Evolutionary conservation across 2,888 invertebrate species (phyloP).

Genomic region (Eremobia ochroleuca): DNA sequence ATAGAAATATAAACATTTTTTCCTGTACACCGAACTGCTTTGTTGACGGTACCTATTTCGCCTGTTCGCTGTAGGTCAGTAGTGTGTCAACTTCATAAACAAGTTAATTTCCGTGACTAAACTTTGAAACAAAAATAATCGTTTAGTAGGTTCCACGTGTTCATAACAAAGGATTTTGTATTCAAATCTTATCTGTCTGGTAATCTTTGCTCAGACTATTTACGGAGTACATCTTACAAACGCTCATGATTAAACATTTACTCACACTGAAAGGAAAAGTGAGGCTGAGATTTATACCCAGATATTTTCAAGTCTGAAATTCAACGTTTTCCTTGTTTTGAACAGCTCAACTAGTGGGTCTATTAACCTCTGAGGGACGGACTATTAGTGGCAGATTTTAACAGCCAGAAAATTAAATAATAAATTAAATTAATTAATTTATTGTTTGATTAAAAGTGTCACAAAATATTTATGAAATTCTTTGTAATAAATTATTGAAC

Average conservation of each 20-base stretch:
- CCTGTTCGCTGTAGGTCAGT: background rate
- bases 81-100: background rate
- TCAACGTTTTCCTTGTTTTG: background rate
- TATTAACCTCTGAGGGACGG: background rate
- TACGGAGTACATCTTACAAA: conserved; percentile 25
- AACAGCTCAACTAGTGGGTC: background rate
- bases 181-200: conserved; percentile 31
- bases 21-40: background rate
- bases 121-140: background rate
- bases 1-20: background rate
- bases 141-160: conserved; percentile 20
- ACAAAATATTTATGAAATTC: background rate
- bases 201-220: conserved; percentile 38
- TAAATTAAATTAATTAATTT: too few relatives aligned
- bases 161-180: conserved; percentile 34
- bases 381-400: background rate
- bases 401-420: background rate
- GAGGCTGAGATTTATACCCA: background rate
- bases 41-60: background rate
- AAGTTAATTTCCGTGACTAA: background rate
- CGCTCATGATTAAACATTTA: conserved; percentile 4
- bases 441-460: background rate
- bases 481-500: background rate
- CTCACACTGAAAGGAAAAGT: conserved; percentile 24
- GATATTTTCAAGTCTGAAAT: background rate